Base-by-base conservation (phyloP, 2,888 invertebrate genomes). In the Heliconius hortense region DNA sequence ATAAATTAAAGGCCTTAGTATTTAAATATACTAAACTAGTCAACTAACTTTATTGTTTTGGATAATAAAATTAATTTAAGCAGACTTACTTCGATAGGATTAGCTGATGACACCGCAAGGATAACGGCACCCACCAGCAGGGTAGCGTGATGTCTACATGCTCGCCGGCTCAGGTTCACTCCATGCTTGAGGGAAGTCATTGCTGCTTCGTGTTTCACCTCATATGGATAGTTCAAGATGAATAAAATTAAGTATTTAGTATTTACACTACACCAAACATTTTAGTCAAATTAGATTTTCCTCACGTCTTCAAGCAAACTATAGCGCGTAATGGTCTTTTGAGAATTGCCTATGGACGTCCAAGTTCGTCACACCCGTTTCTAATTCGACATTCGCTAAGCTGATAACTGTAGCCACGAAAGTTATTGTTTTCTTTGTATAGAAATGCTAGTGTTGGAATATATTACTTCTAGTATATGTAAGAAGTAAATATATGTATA, bases 121-220 rank as follows among this genome's bases (percentile, higher is more conserved):
- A 69, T 13, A 15, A 35, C 31, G 15, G 31, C 69, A 21, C 31
- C 69, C 56, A 69, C 56, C 69, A 69, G n/a, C 62, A 84, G 78
- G 70, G 83, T 70, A 13, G 78, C 73, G n/a, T 81, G 82, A 80
- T 87, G 89, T 95, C 96, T 96, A 93, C 96, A 96, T 79, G 96
- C 96, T 81, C 96, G 94, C 82, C 96, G 91, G 82, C 96, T 96
- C 84, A 96, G 89, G 89, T 96, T 96, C 84, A 96, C 96, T 85
- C 96, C 95, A 89, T 96, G 96, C 89, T 95, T 93, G 85, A 96
- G 88, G 78, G 95, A 94, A 86, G 95, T 95, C 95, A 94, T 95
- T 68, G 53, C 78, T 81, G 75, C 78, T 74, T 77, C 77, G 80
- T 80, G 77, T 83, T 85, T 88, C 86, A 88, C 87, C 87, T 83